Percentiles rank a stretch among this genome's conserved stretches.
These are phyloP conservation scores for Lanius ludovicianus DNA, from an alignment of 2,113 vertebrate genomes.

Conservation along the genomic window DNA sequence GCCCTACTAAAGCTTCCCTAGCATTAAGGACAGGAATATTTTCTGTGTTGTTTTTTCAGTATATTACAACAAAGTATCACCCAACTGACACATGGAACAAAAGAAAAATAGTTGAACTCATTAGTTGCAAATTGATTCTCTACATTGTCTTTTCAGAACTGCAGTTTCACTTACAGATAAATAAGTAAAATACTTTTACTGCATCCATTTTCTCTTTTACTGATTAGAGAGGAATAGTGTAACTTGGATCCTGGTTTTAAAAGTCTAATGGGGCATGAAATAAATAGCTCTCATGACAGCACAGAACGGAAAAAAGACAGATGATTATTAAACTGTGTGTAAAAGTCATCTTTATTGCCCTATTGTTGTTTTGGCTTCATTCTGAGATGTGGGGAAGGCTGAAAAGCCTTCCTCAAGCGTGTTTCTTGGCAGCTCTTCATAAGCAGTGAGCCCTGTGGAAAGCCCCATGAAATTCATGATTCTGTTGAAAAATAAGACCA, in stretches of 20 bases:
- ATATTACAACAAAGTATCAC: background rate
- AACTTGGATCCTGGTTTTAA: constrained; percentile 30
- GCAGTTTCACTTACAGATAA: constrained; percentile 1
- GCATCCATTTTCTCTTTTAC: background rate
- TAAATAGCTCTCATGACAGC: constrained; percentile 44
- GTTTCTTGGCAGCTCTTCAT: constrained; percentile 29
- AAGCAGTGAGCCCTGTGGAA: constrained; percentile 27
- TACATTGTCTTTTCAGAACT: background rate
- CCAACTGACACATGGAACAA: background rate
- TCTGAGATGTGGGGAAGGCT: background rate
- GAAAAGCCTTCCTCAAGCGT: background rate
- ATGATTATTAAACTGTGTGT: constrained; percentile 29
- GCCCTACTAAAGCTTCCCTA: background rate
- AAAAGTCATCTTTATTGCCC: constrained; percentile 40
- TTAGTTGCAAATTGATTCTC: background rate
- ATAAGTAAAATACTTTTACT: background rate
- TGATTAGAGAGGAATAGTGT: constrained; percentile 1
- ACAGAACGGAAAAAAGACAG: background rate
- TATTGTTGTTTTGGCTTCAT: constrained; percentile 31
- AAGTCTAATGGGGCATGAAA: constrained; percentile 43
- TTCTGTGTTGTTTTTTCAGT: background rate
- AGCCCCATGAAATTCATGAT: constrained; percentile 20
- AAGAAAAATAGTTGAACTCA: background rate
- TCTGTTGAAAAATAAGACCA: constrained; percentile 5
- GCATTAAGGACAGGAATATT: background rate